Percentiles rank a stretch among this genome's conserved stretches.
phyloP scores from a whole-genome alignment of 64 coral and sea anemone species.

The Anthopleura sola region DNA sequence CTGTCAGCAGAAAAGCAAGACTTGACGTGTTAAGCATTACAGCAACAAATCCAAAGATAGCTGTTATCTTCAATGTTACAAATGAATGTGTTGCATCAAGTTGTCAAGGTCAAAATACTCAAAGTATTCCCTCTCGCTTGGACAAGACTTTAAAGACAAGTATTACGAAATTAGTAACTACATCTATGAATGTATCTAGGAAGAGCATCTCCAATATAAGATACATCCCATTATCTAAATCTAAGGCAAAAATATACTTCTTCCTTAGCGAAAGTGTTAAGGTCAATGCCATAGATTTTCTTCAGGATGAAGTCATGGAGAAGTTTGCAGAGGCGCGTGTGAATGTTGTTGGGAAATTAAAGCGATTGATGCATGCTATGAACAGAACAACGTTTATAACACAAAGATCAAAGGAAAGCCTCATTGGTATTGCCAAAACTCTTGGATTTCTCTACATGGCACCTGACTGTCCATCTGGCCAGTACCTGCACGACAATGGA shows the following conservation, averaged over 20 bases:
- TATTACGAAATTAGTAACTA: not conserved
- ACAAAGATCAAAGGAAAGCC: not conserved
- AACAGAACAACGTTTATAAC: not conserved
- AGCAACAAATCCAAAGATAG: conserved; percentile 17
- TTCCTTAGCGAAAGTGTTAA: not conserved
- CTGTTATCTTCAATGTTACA: conserved; percentile 30
- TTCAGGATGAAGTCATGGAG: not conserved
- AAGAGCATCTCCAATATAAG: conserved; percentile 22
- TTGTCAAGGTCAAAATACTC: not conserved
- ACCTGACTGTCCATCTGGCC: conserved; percentile 26
- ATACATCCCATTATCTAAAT: not conserved
- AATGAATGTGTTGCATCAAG: not conserved
- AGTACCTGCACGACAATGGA: conserved; percentile 26
- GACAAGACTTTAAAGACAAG: not conserved
- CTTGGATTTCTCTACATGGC: not conserved
- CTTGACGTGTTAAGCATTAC: conserved; percentile 25
- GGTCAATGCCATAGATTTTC: not conserved
- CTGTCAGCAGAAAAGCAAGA: conserved; percentile 19
- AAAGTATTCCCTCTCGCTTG: not conserved
- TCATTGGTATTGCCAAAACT: not conserved
- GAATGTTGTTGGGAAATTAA: conserved; percentile 1
- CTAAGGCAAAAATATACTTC: not conserved
- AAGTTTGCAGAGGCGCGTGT: not conserved
- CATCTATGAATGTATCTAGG: not conserved
- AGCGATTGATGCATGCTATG: conserved; percentile 2